Base-by-base conservation (phyloP, 2,888 invertebrate species). In the Gortyna flavago region DNA sequence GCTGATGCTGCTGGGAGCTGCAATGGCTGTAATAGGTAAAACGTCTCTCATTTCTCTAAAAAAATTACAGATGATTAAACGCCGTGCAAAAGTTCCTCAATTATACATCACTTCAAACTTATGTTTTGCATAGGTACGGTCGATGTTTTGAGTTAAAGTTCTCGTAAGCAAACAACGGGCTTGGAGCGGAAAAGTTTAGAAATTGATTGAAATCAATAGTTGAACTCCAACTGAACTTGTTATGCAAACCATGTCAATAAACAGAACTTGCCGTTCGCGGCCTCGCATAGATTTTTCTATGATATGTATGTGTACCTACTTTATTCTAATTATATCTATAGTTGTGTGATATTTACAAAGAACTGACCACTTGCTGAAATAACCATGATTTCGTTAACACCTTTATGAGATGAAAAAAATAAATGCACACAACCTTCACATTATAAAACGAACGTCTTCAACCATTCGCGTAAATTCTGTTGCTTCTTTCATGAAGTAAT, bases 11-110 rank as follows among this genome's bases (percentile, higher is more conserved):
- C 97, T 99, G 66, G 99, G 99, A 38, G 98, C 98, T 77, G 98
- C 98, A 76, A 99, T 99, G 99, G 99, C 99, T 61, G 98, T 99
- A 62, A 97, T 99, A 93, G 99, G 99, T 98, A 83, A 74, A 13
- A 41, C 11, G 68, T 51, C 0, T 62, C 8, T 41, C 8, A 32
- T 48, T 48, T 38, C 4, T 32, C 11, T 59, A 32, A 64, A 38
- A 8, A 48, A 29, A 38, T n/a, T 57, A 35, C 8, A 29, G 32
- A 44, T 35, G 35, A n/a, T 51, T 54, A 38, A 65, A 35, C 2
- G 0, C 16, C 18, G 6, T 9, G 38, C 57, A 48, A 57, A 64
- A 64, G 7, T 32, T 79, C 16, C 1, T 61, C 16, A 48, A 75
- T 62, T n/a, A 74, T 29, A 78, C 70, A 44, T 51, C 9, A 44